A percentile compares a stretch with the other conserved stretches of the same genome.
Conservation (phyloP, 1,140 invertebrate genomes). For the Drosophila sp. region DNA sequence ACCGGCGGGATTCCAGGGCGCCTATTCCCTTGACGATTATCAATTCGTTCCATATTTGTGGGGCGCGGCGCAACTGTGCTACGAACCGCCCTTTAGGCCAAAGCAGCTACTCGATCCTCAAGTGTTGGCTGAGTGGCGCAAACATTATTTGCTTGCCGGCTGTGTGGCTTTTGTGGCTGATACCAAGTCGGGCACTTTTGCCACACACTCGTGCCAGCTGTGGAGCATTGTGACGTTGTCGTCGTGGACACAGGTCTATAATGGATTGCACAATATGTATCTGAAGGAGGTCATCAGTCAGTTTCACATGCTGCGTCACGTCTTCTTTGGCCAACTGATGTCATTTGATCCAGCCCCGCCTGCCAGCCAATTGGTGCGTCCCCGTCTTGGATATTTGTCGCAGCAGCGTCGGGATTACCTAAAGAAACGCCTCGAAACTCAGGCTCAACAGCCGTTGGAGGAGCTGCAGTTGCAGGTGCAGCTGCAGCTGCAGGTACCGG, state of each 20-base stretch:
- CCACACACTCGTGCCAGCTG: constrained; percentile 56
- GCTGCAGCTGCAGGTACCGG: no score
- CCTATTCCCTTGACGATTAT: constrained; percentile 60
- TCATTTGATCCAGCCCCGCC: constrained; percentile 25
- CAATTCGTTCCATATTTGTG: constrained; percentile 64
- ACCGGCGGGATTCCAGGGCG: constrained; percentile 34
- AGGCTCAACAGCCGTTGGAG: not conserved
- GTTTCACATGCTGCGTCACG: constrained; percentile 30
- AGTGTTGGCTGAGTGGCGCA: constrained; percentile 4
- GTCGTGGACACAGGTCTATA: constrained; percentile 49
- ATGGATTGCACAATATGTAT: constrained; percentile 55
- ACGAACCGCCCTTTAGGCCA: constrained; percentile 51
- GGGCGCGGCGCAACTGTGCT: constrained; percentile 59
- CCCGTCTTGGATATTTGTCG: constrained; percentile 35
- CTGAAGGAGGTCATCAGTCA: constrained; percentile 37
- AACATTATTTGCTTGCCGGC: constrained; percentile 33
- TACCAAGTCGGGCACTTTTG: constrained; percentile 46
- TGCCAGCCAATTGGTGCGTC: not conserved
- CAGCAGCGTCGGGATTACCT: not conserved
- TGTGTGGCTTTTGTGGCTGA: constrained; percentile 32
- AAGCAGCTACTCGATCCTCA: constrained; percentile 41
- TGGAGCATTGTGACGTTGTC: constrained; percentile 53
- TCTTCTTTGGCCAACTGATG: constrained; percentile 55
- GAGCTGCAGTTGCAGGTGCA: no score
- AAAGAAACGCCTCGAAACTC: not conserved